A percentile compares a stretch with the other conserved stretches of the same genome.
Evolutionary conservation across 2,888 invertebrate genomes (phyloP).

Genomic region (Geophilus truncorum): DNA sequence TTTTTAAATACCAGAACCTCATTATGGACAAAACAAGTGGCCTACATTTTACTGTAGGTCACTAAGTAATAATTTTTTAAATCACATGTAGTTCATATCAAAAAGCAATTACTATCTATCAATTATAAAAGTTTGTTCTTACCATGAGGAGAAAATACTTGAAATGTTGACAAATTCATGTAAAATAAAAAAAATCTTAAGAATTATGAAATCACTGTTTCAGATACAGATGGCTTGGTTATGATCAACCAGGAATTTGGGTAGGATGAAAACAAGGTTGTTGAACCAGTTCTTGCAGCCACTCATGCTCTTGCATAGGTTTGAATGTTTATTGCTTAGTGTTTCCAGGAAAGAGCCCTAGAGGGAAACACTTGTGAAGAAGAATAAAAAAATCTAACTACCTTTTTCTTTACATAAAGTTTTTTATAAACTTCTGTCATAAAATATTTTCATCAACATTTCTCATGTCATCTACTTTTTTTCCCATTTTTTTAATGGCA

Average conservation of each 20-base stretch:
- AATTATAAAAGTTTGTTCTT: neutral
- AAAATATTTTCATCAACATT: neutral
- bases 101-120: neutral
- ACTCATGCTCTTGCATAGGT: neutral
- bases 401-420: neutral
- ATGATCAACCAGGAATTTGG: neutral
- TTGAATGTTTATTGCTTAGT: neutral
- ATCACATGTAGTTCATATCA: neutral
- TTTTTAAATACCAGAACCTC: neutral
- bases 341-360: neutral
- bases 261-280: neutral
- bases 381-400: neutral
- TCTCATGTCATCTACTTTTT: too few relatives aligned
- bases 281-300: neutral
- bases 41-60: neutral
- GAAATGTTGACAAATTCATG: neutral
- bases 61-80: neutral
- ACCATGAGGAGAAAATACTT: neutral
- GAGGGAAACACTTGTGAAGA: neutral
- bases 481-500: too few relatives aligned
- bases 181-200: neutral
- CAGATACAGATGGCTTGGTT: neutral
- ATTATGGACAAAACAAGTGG: neutral
- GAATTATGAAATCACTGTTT: neutral
- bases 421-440: neutral